Percentiles rank a stretch among this genome's conserved stretches.
phyloP scores from a whole-genome alignment of 23 tunicate species.

The Corella eumyota region DNA sequence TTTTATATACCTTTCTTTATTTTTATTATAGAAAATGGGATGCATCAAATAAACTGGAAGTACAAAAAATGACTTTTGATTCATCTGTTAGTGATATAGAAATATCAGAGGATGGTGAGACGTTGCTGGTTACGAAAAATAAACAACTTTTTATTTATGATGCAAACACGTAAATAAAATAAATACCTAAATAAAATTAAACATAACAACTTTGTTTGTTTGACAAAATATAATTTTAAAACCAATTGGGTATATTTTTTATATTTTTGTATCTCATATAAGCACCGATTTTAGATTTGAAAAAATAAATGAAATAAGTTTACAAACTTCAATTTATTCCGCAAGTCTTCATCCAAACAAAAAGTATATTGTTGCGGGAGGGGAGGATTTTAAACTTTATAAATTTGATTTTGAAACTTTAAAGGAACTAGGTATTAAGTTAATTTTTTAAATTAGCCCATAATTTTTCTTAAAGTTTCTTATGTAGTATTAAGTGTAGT shows the following conservation, averaged over 20 bases:
- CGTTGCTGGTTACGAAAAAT: slow-evolving; percentile 54
- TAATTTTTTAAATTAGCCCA: no score
- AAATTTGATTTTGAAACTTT: slow-evolving; percentile 75
- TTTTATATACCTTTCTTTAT: neutral
- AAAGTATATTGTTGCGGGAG: slow-evolving; percentile 86
- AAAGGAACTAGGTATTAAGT: slow-evolving; percentile 57
- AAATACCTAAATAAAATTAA: no score
- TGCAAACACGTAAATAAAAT: slow-evolving; percentile 34
- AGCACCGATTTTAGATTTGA: no score
- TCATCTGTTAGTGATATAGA: slow-evolving; percentile 56
- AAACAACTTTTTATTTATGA: slow-evolving; percentile 58
- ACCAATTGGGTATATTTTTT: no score
- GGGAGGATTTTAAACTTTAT: slow-evolving; percentile 91
- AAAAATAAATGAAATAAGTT: no score
- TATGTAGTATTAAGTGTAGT: neutral
- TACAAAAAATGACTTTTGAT: slow-evolving; percentile 32
- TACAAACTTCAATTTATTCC: slow-evolving; percentile 74
- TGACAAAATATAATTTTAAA: no score
- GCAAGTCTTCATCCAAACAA: slow-evolving; percentile 89
- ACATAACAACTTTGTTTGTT: no score
- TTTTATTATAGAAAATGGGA: slow-evolving; percentile 74
- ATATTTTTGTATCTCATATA: no score
- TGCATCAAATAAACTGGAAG: slow-evolving; percentile 29
- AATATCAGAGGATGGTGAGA: slow-evolving; percentile 44
- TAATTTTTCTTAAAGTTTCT: neutral